Evolutionary conservation across 1,140 invertebrate species (phyloP), one percentile per base, ranked within the genome.

Genomic region (Lepeophtheirus salmonis): DNA sequence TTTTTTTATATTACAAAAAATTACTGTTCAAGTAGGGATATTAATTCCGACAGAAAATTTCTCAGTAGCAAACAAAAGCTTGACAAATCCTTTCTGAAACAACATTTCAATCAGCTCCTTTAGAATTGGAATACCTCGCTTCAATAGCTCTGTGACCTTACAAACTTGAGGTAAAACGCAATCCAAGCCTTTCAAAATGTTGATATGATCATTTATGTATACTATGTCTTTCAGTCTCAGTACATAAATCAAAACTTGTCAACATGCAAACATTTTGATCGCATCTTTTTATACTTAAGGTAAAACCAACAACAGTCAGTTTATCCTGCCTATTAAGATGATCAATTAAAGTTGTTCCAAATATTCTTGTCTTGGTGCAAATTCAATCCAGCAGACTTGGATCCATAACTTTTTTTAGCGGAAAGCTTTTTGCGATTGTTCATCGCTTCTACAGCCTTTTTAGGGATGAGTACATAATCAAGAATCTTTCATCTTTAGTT

Each of bases 31-130:
- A 1, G 94, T 89, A 1, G 94, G 94, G 94, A 98, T 97, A 72
- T 98, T 97, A 0, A 98, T 89, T 18, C 94, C 94, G 88, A 97
- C 96, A 0, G 92, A 91, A 77, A 98, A 97, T 17, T 94, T 97
- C 78, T 98, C 94, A 2, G 95, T 97, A 0, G 94, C 92, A 76
- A 98, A 97, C 16, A 97, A 71, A 58, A 97, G 75, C 80, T 89
- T 91, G 3, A 97, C 86, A 60, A 87, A 76, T 1, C 89, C 86
- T 67, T 78, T 78, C 68, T 92, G 86, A 71, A 98, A 98, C 0
- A 97, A 73, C 79, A 97, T 86, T 74, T 98, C 95, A 0, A 97
- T 91, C 53, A 97, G 89, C 77, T 98, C 95, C 70, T 97, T 99
- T 13, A 99, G 73, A 62, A 99, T 88, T 2, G 96, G 96, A 67